Evolutionary conservation across 2,888 invertebrate genomes (phyloP), one percentile per base, ranked within the genome.

Genomic region (Parnassius smintheus): DNA sequence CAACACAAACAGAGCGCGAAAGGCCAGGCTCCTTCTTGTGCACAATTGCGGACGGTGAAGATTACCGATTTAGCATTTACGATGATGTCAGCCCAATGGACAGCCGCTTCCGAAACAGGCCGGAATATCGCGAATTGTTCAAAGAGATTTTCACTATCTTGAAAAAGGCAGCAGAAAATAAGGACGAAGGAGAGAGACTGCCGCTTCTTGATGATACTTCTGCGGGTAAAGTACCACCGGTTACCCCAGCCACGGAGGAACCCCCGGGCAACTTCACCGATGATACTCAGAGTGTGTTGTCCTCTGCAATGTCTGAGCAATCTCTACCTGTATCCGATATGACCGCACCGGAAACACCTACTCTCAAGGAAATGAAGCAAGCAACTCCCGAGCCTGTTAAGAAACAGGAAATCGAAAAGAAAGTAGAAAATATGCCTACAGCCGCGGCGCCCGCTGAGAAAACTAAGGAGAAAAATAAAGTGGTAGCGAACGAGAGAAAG

Each of bases 11-110:
- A 0, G 96, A 96, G 67, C 93, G 93, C 48, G 93, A 94, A 66
- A 92, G 95, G 11, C 94, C 95, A 0, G 96, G 96, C n/a, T 96
- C 95, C 13, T 95, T 96, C 83, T 88, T 97, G 58, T 96, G 96
- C 86, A 96, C 96, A 1, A 96, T 97, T 66, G 96, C 95, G 59
- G 96, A 96, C 77, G 96, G 96, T 11, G 96, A 96, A 72, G 96
- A 96, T 79, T 96, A 96, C 81, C 95, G 95, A 71, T 96, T 96
- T 80, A 96, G 96, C 81, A 96, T 96, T 78, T 97, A 96, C 78
- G 96, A 96, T 75, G 95, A 96, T 77, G 95, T 78, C 71, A 96
- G 94, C 75, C 95, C 96, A 0, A 94, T 96, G 80, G 96, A 96
- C 75, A 95, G 95, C 70, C 93, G 96, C 60, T 97, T 97, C 93